These are phyloP conservation scores for Aplochiton taeniatus DNA, from an alignment of 2,797 vertebrate genomes.

Conservation along the genomic window DNA sequence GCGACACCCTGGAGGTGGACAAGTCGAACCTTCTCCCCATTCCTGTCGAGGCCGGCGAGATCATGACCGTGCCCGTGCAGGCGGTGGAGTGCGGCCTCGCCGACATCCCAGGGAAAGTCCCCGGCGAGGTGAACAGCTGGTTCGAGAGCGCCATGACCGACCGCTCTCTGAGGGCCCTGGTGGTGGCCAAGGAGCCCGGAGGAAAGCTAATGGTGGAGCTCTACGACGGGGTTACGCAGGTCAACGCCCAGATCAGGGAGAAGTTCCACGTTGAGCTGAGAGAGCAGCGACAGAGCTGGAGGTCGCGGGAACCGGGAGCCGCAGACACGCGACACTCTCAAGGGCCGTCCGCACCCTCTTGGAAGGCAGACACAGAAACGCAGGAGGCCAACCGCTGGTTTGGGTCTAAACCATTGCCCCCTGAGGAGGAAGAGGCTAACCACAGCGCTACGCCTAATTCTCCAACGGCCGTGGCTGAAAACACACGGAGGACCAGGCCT, in stretches of 20 bases:
- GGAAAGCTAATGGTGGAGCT: conserved; percentile 88
- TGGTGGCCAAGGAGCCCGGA: conserved; percentile 85
- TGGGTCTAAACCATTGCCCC: conserved; percentile 11
- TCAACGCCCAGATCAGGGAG: conserved; percentile 83
- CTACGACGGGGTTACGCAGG: conserved; percentile 78
- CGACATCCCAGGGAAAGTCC: conserved; percentile 73
- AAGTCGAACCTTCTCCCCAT: conserved; percentile 80
- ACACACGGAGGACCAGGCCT: conserved; percentile 37
- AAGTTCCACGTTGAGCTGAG: conserved; percentile 60
- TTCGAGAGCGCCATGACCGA: conserved; percentile 80
- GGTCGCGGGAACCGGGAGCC: too few species aligned
- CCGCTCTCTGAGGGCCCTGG: conserved; percentile 75
- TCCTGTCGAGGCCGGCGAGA: conserved; percentile 79
- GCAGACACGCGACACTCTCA: too few species aligned
- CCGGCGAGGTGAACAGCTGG: conserved; percentile 77
- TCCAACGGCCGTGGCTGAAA: conserved; percentile 2
- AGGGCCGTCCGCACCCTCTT: too few species aligned
- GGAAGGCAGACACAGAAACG: conserved; percentile 9
- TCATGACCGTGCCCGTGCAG: conserved; percentile 89
- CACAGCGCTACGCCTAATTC: conserved; percentile 18
- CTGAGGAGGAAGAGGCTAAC: conserved; percentile 18
- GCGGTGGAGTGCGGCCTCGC: conserved; percentile 86
- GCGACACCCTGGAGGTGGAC: conserved; percentile 79
- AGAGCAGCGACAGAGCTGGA: too few species aligned
- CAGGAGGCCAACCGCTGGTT: not conserved